Evolutionary conservation across 2,797 vertebrate species (phyloP).

Genomic region (Vespertilio murinus): DNA sequence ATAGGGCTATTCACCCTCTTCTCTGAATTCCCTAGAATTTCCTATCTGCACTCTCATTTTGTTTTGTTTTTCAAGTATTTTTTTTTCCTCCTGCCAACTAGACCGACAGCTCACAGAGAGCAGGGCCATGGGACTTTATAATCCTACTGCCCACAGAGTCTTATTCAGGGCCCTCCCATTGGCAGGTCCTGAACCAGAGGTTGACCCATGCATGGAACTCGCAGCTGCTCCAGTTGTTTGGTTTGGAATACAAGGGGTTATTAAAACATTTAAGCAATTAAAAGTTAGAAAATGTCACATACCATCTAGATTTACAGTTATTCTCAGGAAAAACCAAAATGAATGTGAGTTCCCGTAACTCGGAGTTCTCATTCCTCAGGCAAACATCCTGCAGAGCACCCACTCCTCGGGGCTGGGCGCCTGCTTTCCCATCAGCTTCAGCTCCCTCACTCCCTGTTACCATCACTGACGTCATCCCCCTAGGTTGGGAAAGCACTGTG

Average conservation of each 20-base stretch:
- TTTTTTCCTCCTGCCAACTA: neutral
- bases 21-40: neutral
- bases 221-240: neutral
- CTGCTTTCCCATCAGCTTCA: fast-evolving
- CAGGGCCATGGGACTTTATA: neutral
- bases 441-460: neutral
- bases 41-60: neutral
- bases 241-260: neutral
- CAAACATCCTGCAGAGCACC: neutral
- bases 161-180: neutral
- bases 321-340: constrained; percentile 6
- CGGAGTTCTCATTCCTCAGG: fast-evolving
- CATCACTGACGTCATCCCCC: neutral
- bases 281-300: neutral
- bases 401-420: neutral
- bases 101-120: constrained; percentile 14
- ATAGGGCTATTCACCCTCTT: neutral
- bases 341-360: neutral
- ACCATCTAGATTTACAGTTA: neutral
- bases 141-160: neutral
- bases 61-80: neutral
- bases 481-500: too few relatives aligned
- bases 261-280: neutral
- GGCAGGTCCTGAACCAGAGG: neutral
- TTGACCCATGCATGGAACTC: neutral